Percentiles rank a stretch among this genome's conserved stretches.
These are phyloP conservation scores for Manis pentadactyla DNA, from an alignment of 2,797 vertebrate genomes.

Conservation along the genomic window DNA sequence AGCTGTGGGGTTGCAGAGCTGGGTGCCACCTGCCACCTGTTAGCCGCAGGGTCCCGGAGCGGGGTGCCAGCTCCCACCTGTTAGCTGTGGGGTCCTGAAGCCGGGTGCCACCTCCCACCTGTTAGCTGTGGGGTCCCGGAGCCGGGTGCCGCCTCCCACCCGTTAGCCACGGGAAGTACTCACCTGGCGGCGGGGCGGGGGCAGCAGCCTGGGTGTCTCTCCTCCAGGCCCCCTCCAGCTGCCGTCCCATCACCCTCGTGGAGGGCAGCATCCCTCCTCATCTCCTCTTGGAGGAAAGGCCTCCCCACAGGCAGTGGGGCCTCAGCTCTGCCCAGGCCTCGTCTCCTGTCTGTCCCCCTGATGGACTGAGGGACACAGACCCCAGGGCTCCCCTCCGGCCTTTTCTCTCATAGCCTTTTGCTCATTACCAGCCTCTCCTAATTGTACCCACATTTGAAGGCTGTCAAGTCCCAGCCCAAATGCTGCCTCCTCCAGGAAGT, in stretches of 20 bases:
- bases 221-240: neutral
- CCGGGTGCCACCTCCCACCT: neutral
- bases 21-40: neutral
- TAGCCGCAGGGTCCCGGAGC: neutral
- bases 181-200: fast-evolving
- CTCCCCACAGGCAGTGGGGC: no score
- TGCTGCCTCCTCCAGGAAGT: neutral
- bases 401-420: neutral
- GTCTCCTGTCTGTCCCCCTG: fast-evolving
- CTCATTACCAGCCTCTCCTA: neutral
- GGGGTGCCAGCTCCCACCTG: neutral
- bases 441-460: neutral
- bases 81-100: neutral
- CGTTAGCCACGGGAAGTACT: neutral
- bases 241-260: fast-evolving
- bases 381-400: neutral
- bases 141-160: neutral
- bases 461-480: neutral
- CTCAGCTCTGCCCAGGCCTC: neutral
- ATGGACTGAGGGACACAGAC: neutral
- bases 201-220: neutral
- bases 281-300: no score
- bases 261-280: neutral
- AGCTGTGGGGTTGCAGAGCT: neutral
- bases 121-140: neutral